Conservation (phyloP, 2,888 invertebrate genomes). For the Frankliniella intonsa region DNA sequence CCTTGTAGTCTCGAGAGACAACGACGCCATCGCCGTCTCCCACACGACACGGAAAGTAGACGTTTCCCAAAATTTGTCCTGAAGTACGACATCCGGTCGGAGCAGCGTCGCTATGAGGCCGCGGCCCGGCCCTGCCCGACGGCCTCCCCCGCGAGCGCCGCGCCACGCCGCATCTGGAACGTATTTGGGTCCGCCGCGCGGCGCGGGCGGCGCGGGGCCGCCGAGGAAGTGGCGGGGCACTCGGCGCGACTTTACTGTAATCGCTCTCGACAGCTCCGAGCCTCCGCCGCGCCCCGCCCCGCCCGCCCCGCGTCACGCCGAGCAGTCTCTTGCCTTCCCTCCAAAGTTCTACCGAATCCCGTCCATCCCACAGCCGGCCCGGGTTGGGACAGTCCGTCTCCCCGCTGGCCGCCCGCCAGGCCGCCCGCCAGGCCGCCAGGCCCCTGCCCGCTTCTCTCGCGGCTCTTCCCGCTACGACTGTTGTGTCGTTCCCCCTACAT, state of each 20-base stretch:
- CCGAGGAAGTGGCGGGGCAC: neutral
- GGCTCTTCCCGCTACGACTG: no score
- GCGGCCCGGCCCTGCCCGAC: neutral
- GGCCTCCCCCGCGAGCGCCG: no score
- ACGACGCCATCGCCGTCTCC: no score
- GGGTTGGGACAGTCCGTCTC: no score
- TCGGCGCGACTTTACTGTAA: neutral
- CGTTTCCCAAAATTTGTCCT: neutral
- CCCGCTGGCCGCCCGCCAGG: no score
- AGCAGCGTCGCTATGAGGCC: neutral
- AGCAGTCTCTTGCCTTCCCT: no score
- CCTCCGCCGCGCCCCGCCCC: neutral
- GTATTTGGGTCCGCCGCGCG: neutral
- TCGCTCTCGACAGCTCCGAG: neutral
- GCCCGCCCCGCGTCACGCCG: neutral
- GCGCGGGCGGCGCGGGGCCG: neutral
- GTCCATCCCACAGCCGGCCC: no score
- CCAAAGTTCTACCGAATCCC: no score
- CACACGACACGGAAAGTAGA: neutral
- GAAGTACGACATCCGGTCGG: conserved; percentile 18
- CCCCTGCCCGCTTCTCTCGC: no score
- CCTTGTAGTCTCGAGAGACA: no score
- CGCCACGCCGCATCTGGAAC: neutral
- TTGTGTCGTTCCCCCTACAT: no score
- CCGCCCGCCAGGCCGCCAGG: no score